Percentiles rank a stretch among this genome's conserved stretches.
Evolutionary conservation across 2,113 vertebrate genomes (phyloP).

Genomic region (Echinops telfairi): DNA sequence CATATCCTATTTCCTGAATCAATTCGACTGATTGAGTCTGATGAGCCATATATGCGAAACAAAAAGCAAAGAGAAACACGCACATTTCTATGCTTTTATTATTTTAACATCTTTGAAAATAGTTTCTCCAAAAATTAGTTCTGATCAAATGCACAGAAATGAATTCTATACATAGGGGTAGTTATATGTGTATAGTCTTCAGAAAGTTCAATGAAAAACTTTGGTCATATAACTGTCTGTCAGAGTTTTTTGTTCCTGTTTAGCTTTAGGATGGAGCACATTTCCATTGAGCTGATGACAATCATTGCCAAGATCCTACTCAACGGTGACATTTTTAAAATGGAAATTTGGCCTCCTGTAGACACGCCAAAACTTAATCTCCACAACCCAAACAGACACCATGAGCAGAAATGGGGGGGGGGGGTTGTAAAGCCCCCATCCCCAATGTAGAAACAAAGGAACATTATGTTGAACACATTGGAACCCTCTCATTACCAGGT

Average conservation of each 20-base stretch:
- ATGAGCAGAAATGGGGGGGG: rapidly evolving
- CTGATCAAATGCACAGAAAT: background rate
- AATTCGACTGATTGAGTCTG: background rate
- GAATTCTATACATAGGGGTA: background rate
- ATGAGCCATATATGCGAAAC: background rate
- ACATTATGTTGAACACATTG: background rate
- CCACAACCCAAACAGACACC: background rate
- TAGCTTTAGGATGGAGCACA: background rate
- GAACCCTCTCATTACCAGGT: background rate
- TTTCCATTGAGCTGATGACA: background rate
- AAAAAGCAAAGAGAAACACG: no score
- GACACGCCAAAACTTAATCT: background rate
- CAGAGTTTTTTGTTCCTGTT: background rate
- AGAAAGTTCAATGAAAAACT: background rate
- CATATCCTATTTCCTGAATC: background rate
- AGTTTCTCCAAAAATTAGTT: slow-evolving; percentile 18
- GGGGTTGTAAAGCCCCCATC: background rate
- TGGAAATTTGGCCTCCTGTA: background rate
- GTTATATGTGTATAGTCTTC: no score
- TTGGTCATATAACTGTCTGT: background rate
- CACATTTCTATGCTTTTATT: background rate
- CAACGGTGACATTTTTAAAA: background rate
- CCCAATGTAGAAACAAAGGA: background rate
- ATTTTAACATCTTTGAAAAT: background rate
- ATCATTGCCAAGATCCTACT: background rate